Base-by-base conservation (phyloP, 2,888 invertebrate species). In the Epiblema foenella region DNA sequence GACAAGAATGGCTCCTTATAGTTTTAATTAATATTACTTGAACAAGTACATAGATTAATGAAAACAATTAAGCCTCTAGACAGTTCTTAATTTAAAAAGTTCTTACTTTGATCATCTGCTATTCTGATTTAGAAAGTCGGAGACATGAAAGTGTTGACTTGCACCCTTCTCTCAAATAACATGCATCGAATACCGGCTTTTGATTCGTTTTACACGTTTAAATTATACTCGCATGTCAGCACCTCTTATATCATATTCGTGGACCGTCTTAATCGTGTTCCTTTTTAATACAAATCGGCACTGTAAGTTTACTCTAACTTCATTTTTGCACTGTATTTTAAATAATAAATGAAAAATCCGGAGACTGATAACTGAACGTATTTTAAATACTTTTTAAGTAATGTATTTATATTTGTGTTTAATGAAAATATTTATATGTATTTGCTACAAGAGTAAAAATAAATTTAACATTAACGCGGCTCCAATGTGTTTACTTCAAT, bases 351-450 rank as follows among this genome's bases (percentile, higher is more conserved):
- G 49, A 24, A 46, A 46, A 69, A 58, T 39, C 69, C 51, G 69
- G 69, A 69, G 69, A 69, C 63, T 69, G 69, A 69, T 37, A 57
- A 58, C 63, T 57, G 37, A 69, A 46, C 56, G 56, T 69, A 57
- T 69, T 69, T 29, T 68, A 24, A 46, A 68, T 68, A 68, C 49
- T 42, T 60, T 68, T 54, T 52, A 46, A 56, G 17, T 68, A 46
- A 56, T 49, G 33, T 63, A 54, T 60, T 60, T 68, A 60, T 60
- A 29, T 62, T 42, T 68, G 37, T 60, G 59, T 68, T 68, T 60
- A n/a, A 68, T 60, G 29, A 33, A 59, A 68, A 29, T 24, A 60
- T 46, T 54, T 54, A 29, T 33, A 46, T 10, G 29, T 60, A 46
- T 60, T 60, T 60, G 24, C 42, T 62, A 60, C 54, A 46, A 33